Evolutionary conservation across 2,113 vertebrate species (phyloP), one percentile per base, ranked within the genome.

Genomic region (Corythornis madagascariensis): DNA sequence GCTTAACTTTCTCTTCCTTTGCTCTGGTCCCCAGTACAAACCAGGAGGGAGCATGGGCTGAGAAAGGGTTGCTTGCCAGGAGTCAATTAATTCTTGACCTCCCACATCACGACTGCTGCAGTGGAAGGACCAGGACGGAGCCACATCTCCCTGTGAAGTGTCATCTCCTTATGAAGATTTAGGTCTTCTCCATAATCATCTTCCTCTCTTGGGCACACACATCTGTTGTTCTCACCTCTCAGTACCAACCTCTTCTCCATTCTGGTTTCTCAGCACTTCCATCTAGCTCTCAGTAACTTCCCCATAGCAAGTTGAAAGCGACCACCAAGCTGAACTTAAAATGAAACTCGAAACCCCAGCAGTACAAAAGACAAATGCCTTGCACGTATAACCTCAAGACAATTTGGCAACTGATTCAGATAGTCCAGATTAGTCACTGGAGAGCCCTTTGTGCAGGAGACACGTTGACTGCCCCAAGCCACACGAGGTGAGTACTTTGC

Each of bases 71-170:
- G 22, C 4, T 18, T 35, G 20, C 55, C 53, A 20, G 53, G 69
- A 20, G 1, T 1, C 21, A 13, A n/a, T 13, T 31, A 1, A 2
- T 16, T 55, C 70, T 7, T 17, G 16, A 1, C 31, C 35, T 16
- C 6, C 11, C 29, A 13, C 7, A 1, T 0, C 1, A 6, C 1
- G 31, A 8, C 7, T 6, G 38, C 28, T 1, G 1, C 0, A 2
- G 2, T 8, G 22, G 31, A 16, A 38, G 48, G 17, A 2, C 29
- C 1, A 35, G 22, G 19, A 7, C 53, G 12, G 67, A 65, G 88
- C 50, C 17, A 1, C 9, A 2, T 18, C 1, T 9, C 10, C 43
- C 42, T 10, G 17, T 5, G 24, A 38, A 33, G 11, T 1, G 21
- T 19, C 28, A 43, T 19, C 28, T 57, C 13, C 22, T 14, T 15